These are phyloP conservation scores for Rhinolophus ferrumequinum DNA, from an alignment of 2,113 vertebrate species.

Conservation along the genomic window DNA sequence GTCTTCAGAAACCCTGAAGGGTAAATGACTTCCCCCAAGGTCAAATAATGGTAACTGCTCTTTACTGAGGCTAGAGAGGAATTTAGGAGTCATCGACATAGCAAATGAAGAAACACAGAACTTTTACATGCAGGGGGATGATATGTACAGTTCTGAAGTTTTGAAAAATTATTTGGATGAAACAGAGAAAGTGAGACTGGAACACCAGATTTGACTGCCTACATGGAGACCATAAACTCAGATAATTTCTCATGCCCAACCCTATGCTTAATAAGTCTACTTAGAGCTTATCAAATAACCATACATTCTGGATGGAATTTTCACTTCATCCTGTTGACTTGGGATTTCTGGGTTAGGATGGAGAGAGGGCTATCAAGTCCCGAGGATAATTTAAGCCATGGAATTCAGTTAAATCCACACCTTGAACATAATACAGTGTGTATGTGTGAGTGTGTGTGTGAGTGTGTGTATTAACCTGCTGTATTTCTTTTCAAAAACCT, in stretches of 20 bases:
- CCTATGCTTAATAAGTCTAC: neutral
- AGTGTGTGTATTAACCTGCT: neutral
- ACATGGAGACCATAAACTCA: neutral
- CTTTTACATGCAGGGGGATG: neutral
- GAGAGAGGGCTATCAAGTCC: neutral
- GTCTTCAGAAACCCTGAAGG: neutral
- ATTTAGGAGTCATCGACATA: neutral
- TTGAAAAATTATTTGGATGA: neutral
- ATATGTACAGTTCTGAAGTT: neutral
- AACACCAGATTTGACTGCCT: neutral
- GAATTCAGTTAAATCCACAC: constrained; percentile 14
- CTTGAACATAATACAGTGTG: neutral
- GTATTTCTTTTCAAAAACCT: constrained; percentile 60
- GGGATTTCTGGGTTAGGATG: neutral
- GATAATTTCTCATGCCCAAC: neutral
- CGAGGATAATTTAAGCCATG: neutral
- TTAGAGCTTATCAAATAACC: neutral
- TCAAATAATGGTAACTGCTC: neutral
- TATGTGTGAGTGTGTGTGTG: neutral
- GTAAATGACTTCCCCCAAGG: neutral
- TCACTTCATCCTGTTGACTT: neutral
- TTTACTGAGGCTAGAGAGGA: neutral
- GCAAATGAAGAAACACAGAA: neutral
- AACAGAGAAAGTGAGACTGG: neutral
- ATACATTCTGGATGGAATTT: neutral